A percentile compares a stretch with the other conserved stretches of the same genome.
phyloP scores from a whole-genome alignment of 2,797 vertebrate species.

The Aeoliscus strigatus region DNA sequence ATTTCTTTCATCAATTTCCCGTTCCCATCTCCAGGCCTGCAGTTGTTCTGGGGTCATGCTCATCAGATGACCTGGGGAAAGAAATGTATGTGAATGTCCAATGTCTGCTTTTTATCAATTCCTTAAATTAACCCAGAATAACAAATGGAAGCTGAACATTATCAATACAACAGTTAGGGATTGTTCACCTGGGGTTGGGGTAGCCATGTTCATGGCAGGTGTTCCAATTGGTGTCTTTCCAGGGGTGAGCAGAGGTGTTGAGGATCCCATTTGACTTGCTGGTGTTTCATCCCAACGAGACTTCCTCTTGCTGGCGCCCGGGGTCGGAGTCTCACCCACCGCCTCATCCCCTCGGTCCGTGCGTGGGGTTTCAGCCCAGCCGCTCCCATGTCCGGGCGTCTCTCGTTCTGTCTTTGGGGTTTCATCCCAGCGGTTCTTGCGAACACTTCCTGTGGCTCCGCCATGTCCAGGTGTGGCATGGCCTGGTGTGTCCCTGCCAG shows the following conservation, averaged over 20 bases:
- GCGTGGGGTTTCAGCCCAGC: slow-evolving; percentile 96
- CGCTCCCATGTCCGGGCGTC: slow-evolving; percentile 95
- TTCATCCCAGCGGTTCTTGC: slow-evolving; percentile 98
- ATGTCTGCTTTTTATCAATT: background rate
- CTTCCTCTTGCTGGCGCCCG: slow-evolving; percentile 96
- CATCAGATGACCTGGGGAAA: slow-evolving; percentile 89
- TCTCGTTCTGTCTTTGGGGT: slow-evolving; percentile 98
- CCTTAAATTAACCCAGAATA: background rate
- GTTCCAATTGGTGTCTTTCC: slow-evolving; percentile 97
- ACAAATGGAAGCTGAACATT: background rate
- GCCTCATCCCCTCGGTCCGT: slow-evolving; percentile 97
- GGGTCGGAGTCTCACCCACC: slow-evolving; percentile 95
- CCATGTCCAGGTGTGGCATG: slow-evolving; percentile 95
- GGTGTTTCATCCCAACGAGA: slow-evolving; percentile 98
- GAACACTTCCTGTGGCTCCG: slow-evolving; percentile 90
- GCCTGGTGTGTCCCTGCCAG: slow-evolving; percentile 92
- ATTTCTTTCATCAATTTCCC: slow-evolving; percentile 97
- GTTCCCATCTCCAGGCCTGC: slow-evolving; percentile 98
- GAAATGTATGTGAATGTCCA: background rate
- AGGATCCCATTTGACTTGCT: slow-evolving; percentile 98
- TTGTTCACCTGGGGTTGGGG: slow-evolving; percentile 89
- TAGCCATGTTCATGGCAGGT: slow-evolving; percentile 99
- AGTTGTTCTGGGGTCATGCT: slow-evolving; percentile 99
- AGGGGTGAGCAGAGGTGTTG: slow-evolving; percentile 93
- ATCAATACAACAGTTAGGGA: background rate